A percentile compares a stretch with the other conserved stretches of the same genome.
Evolutionary conservation across 1,140 invertebrate genomes (phyloP).

Genomic region (Eufriesea mexicana): DNA sequence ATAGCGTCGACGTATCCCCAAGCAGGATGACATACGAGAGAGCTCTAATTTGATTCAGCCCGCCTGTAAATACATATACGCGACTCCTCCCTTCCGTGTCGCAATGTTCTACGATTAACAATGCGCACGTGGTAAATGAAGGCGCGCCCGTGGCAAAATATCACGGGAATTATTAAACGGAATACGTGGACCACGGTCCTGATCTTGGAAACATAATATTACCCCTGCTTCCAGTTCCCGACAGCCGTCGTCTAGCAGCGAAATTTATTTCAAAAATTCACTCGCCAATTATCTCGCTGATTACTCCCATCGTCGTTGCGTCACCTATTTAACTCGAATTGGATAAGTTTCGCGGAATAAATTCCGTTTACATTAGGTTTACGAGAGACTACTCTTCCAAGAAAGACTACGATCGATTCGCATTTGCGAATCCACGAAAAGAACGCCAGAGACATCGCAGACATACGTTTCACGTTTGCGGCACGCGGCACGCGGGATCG

Average conservation of each 20-base stretch:
- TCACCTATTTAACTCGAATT: no score
- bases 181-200: background rate
- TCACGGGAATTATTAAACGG: conserved; percentile 60
- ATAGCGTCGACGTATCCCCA: conserved; percentile 59
- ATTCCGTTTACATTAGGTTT: no score
- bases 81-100: conserved; percentile 25
- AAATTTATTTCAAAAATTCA: background rate
- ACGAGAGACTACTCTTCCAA: no score
- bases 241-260: no score
- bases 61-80: conserved; percentile 53
- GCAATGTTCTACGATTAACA: conserved; percentile 57
- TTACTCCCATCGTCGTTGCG: no score
- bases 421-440: background rate
- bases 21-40: conserved; percentile 59
- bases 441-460: background rate
- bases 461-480: no score
- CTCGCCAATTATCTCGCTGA: no score
- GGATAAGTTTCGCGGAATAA: no score
- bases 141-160: conserved; percentile 50
- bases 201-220: conserved; percentile 22
- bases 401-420: no score
- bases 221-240: background rate
- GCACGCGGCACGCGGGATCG: no score
- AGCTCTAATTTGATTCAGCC: conserved; percentile 61
- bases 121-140: conserved; percentile 54